Evolutionary conservation across 2,888 invertebrate species (phyloP).

Genomic region (Notodonta ziczac): DNA sequence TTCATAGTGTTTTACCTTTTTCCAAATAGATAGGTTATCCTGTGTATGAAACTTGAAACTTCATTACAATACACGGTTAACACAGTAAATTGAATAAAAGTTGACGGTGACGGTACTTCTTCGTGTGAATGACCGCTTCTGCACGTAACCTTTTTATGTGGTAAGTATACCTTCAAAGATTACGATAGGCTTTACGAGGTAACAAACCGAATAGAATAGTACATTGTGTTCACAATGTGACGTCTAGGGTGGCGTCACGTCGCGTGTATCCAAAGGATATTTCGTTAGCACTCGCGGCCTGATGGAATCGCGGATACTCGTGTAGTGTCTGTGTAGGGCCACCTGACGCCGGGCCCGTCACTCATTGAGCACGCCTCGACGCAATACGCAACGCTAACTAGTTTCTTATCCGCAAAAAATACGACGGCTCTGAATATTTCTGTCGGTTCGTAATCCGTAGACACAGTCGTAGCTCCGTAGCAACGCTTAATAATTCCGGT

Average conservation of each 20-base stretch:
- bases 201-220: conserved; percentile 5
- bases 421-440: not conserved
- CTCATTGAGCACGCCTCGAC: not conserved
- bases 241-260: not conserved
- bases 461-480: not conserved
- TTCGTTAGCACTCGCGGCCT: conserved; percentile 8
- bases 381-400: too few species aligned
- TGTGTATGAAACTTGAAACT: too few species aligned
- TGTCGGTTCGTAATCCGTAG: not conserved
- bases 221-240: not conserved
- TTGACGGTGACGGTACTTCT: too few species aligned
- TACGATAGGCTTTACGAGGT: conserved; percentile 9
- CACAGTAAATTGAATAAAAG: too few species aligned
- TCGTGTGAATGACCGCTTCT: too few species aligned
- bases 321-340: not conserved
- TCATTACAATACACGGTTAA: too few species aligned
- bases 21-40: too few species aligned
- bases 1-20: too few species aligned
- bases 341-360: not conserved
- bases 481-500: not conserved
- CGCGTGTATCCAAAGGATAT: conserved; percentile 8
- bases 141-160: too few species aligned
- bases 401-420: too few species aligned
- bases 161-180: conserved; percentile 12
- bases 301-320: not conserved